These are phyloP conservation scores for Julus scandinavius DNA, from an alignment of 2,888 invertebrate genomes.

Conservation along the genomic window DNA sequence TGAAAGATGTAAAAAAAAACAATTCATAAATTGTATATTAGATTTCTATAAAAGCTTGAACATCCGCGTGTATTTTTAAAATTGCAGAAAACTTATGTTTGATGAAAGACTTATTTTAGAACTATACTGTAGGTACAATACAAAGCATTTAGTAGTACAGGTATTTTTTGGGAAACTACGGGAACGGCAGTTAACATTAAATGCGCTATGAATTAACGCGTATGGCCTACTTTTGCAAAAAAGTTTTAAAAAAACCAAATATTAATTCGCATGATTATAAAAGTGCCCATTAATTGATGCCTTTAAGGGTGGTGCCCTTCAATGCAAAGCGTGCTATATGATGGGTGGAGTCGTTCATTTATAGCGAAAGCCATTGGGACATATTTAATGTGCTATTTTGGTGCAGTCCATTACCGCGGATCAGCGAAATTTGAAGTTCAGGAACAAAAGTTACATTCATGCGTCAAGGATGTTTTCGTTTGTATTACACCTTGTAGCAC, in stretches of 20 bases:
- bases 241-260: not conserved
- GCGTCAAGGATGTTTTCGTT: not conserved
- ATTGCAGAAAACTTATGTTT: too few species aligned
- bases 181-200: not conserved
- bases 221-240: constrained; percentile 7
- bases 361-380: constrained; percentile 19
- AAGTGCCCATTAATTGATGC: constrained; percentile 9
- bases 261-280: not conserved
- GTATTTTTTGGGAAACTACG: not conserved
- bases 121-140: too few species aligned
- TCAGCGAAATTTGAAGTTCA: not conserved
- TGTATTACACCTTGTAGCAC: not conserved
- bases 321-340: not conserved
- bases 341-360: constrained; percentile 34
- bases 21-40: too few species aligned
- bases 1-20: too few species aligned
- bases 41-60: too few species aligned
- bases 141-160: too few species aligned
- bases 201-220: constrained; percentile 9
- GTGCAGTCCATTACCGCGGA: not conserved
- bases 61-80: too few species aligned
- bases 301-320: constrained; percentile 28
- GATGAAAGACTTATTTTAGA: too few species aligned
- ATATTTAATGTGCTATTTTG: constrained; percentile 17
- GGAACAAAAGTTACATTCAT: not conserved